A percentile compares a stretch with the other conserved stretches of the same genome.
Conservation (phyloP, 2,888 invertebrate species). For the Phasia obesa region DNA sequence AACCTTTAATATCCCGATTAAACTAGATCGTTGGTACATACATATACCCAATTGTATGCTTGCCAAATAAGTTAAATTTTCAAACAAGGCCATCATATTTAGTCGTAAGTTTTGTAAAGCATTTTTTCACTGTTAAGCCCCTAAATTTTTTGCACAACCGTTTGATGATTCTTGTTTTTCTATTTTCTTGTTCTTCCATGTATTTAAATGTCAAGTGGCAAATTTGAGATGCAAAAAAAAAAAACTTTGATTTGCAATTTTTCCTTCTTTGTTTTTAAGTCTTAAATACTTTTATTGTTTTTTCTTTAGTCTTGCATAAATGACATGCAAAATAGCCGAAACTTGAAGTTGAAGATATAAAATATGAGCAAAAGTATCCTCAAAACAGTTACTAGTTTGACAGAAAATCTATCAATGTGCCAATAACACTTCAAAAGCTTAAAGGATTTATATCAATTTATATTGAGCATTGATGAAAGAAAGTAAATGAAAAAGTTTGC, state of each 20-base stretch:
- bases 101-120: too few relatives aligned
- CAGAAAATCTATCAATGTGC: neutral
- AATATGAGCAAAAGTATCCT: slow-evolving; percentile 23
- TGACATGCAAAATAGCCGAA: slow-evolving; percentile 39
- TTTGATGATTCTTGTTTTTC: neutral
- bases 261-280: neutral
- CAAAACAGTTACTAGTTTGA: slow-evolving; percentile 28
- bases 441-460: slow-evolving; percentile 6
- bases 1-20: too few relatives aligned
- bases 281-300: too few relatives aligned
- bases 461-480: too few relatives aligned
- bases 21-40: too few relatives aligned
- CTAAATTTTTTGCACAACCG: too few relatives aligned
- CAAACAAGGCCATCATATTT: too few relatives aligned
- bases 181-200: neutral
- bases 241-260: slow-evolving; percentile 22
- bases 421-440: slow-evolving; percentile 11
- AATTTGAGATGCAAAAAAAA: slow-evolving; percentile 33
- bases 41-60: too few relatives aligned
- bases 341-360: neutral
- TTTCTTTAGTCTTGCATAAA: too few relatives aligned
- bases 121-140: too few relatives aligned
- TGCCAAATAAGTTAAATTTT: too few relatives aligned
- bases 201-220: slow-evolving; percentile 37
- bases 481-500: too few relatives aligned